These are phyloP conservation scores for Drosophila pegasa DNA, from an alignment of 2,888 invertebrate species.

Conservation along the genomic window DNA sequence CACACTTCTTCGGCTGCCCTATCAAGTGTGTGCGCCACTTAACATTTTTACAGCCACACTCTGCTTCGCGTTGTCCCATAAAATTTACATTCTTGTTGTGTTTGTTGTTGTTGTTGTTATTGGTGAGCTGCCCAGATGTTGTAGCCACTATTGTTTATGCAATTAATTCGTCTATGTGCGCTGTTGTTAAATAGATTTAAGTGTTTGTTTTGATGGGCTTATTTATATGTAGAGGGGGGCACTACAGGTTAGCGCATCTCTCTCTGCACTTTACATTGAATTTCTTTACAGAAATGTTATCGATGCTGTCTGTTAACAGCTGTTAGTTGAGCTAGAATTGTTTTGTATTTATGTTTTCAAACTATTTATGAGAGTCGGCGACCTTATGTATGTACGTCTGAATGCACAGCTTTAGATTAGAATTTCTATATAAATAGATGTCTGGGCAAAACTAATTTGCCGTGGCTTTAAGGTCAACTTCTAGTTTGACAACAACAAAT, in stretches of 20 bases:
- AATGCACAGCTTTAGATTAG: slow-evolving; percentile 23
- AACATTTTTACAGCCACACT: slow-evolving; percentile 53
- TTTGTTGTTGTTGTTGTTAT: slow-evolving; percentile 13
- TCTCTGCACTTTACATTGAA: slow-evolving; percentile 9
- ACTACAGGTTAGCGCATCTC: background rate
- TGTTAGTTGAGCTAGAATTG: slow-evolving; percentile 15
- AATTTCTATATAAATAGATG: slow-evolving; percentile 21
- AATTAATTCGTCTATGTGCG: slow-evolving; percentile 38
- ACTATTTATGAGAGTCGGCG: background rate
- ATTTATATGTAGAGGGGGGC: background rate
- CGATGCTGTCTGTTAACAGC: slow-evolving; percentile 22
- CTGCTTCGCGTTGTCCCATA: slow-evolving; percentile 52
- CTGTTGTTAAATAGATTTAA: slow-evolving; percentile 50
- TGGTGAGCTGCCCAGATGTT: slow-evolving; percentile 40
- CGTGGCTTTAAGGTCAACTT: slow-evolving; percentile 64
- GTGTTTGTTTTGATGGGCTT: slow-evolving; percentile 50
- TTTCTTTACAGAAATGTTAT: slow-evolving; percentile 21
- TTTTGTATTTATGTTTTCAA: background rate
- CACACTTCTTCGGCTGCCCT: slow-evolving; percentile 10
- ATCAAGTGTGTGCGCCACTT: slow-evolving; percentile 54
- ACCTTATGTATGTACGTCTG: slow-evolving; percentile 28
- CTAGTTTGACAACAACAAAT: slow-evolving; percentile 49
- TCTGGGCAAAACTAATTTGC: slow-evolving; percentile 56
- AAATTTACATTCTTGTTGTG: slow-evolving; percentile 48
- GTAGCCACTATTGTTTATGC: slow-evolving; percentile 58